These are phyloP conservation scores for Plagodis pulveraria DNA, from an alignment of 2,888 invertebrate genomes.

Conservation along the genomic window DNA sequence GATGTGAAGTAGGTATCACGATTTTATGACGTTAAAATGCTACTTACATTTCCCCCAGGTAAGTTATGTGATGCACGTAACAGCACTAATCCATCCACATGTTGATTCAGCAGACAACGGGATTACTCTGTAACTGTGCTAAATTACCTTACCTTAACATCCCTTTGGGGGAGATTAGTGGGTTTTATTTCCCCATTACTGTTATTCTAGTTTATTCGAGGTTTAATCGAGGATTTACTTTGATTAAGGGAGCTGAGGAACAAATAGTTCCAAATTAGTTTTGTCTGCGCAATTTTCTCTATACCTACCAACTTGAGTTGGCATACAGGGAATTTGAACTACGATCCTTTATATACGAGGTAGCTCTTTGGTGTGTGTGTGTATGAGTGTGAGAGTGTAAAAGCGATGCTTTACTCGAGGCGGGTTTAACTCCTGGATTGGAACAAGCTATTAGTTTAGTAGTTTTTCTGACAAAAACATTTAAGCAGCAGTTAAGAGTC, in stretches of 20 bases:
- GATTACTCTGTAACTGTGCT: conserved; percentile 34
- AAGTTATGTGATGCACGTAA: conserved; percentile 4
- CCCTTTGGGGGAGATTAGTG: conserved; percentile 39
- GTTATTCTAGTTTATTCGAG: conserved; percentile 42
- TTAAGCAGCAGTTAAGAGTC: too few relatives aligned
- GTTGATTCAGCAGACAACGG: conserved; percentile 33
- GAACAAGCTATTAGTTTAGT: too few relatives aligned
- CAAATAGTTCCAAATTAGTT: conserved; percentile 37
- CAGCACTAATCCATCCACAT: conserved; percentile 23
- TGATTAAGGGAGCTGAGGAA: conserved; percentile 38
- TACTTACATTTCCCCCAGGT: background rate
- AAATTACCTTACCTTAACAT: conserved; percentile 35
- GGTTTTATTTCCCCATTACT: conserved; percentile 45
- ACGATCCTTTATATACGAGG: too few relatives aligned
- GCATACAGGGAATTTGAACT: too few relatives aligned
- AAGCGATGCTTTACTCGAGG: too few relatives aligned
- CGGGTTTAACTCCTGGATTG: too few relatives aligned
- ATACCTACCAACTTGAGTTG: too few relatives aligned
- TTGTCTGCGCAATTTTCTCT: conserved; percentile 14
- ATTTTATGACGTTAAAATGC: too few relatives aligned
- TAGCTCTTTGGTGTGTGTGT: too few relatives aligned
- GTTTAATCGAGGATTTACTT: conserved; percentile 36
- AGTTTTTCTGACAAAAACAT: too few relatives aligned
- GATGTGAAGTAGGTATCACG: too few relatives aligned
- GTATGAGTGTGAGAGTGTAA: too few relatives aligned